These are phyloP conservation scores for Hyperopisus bebe DNA, from an alignment of 2,113 vertebrate genomes.

Conservation along the genomic window DNA sequence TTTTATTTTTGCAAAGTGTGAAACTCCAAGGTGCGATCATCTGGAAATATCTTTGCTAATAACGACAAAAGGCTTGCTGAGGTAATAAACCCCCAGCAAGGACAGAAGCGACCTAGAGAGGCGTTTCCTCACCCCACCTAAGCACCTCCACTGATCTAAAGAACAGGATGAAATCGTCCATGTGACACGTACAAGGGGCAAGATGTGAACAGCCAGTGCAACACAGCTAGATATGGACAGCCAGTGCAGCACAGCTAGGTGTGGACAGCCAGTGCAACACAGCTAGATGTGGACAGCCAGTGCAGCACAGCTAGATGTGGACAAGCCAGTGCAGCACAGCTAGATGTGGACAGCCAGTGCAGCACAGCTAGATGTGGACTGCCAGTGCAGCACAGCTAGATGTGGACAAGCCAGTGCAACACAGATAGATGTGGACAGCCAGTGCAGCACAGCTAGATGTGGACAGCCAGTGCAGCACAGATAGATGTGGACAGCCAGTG, in stretches of 20 bases:
- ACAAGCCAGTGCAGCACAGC: not conserved
- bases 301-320: not conserved
- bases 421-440: not conserved
- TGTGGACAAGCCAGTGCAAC: not conserved
- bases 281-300: not conserved
- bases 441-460: not conserved
- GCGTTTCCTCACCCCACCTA: not conserved
- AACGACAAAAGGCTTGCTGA: not conserved
- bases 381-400: no score
- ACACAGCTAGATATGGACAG: not conserved
- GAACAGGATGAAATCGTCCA: not conserved
- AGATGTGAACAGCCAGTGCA: not conserved
- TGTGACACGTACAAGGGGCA: not conserved
- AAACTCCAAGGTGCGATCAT: slow-evolving; percentile 8
- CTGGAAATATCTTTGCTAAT: not conserved
- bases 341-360: no score
- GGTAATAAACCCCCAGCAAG: not conserved
- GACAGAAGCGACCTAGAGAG: not conserved
- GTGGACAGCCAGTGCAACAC: not conserved
- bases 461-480: not conserved
- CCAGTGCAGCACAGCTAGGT: not conserved
- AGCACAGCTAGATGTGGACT: not conserved
- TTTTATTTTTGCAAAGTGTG: slow-evolving; percentile 6
- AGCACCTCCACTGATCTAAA: not conserved
- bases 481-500: not conserved